phyloP scores from a whole-genome alignment of 2,888 invertebrate genomes.

The Ephialtes manifestator region DNA sequence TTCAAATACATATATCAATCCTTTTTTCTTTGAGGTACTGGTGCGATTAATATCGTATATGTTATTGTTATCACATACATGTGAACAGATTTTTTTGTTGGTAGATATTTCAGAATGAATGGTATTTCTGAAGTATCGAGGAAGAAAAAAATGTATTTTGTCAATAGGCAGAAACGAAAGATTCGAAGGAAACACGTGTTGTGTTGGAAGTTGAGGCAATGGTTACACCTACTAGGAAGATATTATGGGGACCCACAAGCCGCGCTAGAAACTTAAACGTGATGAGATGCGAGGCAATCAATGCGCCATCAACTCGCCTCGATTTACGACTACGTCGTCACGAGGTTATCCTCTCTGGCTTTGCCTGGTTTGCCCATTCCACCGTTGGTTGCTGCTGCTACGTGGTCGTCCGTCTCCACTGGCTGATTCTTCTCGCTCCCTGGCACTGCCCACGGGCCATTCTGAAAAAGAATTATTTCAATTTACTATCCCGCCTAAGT shows the following conservation, averaged over 20 bases:
- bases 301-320: slow-evolving; percentile 84
- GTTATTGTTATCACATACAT: background rate
- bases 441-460: slow-evolving; percentile 72
- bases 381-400: slow-evolving; percentile 41
- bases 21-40: too few relatives aligned
- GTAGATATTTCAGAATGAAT: background rate
- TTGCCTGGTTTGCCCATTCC: slow-evolving; percentile 66
- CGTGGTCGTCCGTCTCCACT: slow-evolving; percentile 60
- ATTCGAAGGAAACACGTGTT: background rate
- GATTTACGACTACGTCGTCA: slow-evolving; percentile 84
- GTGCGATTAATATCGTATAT: too few relatives aligned
- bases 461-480: slow-evolving; percentile 82
- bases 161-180: background rate
- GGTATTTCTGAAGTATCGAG: too few relatives aligned
- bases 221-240: slow-evolving; percentile 16
- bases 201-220: background rate
- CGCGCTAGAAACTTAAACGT: slow-evolving; percentile 68
- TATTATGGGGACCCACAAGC: background rate
- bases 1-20: too few relatives aligned
- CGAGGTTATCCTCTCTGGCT: slow-evolving; percentile 75
- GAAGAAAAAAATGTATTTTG: background rate
- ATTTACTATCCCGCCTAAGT: slow-evolving; percentile 78
- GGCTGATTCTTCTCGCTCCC: slow-evolving; percentile 67
- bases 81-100: background rate
- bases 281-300: slow-evolving; percentile 84